Conservation (phyloP, 92 coral and sea anemone genomes). For the Actinostola sp. region DNA sequence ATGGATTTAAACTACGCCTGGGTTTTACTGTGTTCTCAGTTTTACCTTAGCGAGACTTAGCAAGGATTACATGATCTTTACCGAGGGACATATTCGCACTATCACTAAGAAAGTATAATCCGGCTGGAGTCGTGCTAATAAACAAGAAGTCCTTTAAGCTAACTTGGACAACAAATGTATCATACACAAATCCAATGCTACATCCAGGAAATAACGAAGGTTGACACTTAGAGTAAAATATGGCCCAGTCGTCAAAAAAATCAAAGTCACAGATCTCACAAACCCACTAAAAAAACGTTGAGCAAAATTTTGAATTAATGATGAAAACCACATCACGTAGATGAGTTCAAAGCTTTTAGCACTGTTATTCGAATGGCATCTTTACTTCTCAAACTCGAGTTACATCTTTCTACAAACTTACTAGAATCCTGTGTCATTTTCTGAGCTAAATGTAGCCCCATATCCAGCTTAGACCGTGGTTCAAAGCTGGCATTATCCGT, state of each 20-base stretch:
- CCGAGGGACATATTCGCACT: conserved; percentile 24
- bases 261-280: not conserved
- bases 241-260: conserved; percentile 1
- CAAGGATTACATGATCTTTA: conserved; percentile 21
- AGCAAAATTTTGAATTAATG: conserved; percentile 29
- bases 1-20: not conserved
- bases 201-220: too few species aligned
- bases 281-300: conserved; percentile 41
- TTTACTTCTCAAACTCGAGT: conserved; percentile 6
- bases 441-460: conserved; percentile 44
- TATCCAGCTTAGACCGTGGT: conserved; percentile 49
- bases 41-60: conserved; percentile 8
- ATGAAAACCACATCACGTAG: conserved; percentile 30
- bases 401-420: conserved; percentile 19
- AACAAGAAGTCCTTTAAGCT: conserved; percentile 27
- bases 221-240: too few species aligned
- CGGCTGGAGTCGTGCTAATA: conserved; percentile 34
- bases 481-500: conserved; percentile 73
- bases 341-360: conserved; percentile 10
- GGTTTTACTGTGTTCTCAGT: not conserved
- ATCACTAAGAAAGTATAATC: conserved; percentile 35
- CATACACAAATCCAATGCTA: not conserved
- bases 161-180: conserved; percentile 3
- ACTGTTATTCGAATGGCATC: conserved; percentile 5
- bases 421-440: conserved; percentile 33